Conservation (phyloP, 2,113 vertebrate species). For the Dicerorhinus sumatrensis region DNA sequence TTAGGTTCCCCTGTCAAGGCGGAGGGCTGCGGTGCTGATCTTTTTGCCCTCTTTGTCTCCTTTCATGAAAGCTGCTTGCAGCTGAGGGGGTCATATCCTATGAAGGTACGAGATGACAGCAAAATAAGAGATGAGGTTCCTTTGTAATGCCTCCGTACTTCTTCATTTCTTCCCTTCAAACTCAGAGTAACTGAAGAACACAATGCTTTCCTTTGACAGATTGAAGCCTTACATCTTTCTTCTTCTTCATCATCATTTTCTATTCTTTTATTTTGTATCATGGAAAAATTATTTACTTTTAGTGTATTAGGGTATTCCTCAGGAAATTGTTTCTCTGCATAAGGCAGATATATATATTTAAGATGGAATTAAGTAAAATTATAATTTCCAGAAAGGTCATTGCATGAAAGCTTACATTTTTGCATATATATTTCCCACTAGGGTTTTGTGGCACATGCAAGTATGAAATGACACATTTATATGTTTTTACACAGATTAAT, state of each 20-base stretch:
- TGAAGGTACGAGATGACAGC: conserved; percentile 55
- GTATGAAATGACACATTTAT: not conserved
- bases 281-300: conserved; percentile 14
- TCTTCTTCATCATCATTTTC: conserved; percentile 17
- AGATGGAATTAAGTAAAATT: not conserved
- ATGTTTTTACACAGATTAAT: not conserved
- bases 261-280: not conserved
- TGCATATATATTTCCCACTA: not conserved
- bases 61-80: conserved; percentile 27
- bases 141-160: not conserved
- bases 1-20: conserved; percentile 75
- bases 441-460: not conserved
- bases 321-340: not conserved
- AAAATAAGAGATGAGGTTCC: not conserved
- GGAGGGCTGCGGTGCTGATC: conserved; percentile 35
- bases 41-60: conserved; percentile 61
- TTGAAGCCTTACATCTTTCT: conserved; percentile 8
- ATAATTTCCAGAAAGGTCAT: not conserved
- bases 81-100: not conserved
- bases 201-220: not conserved
- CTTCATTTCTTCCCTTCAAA: conserved; percentile 34
- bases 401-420: not conserved
- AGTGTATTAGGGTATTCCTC: not conserved
- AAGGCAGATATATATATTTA: not conserved
- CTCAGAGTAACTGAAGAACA: not conserved